Conservation (phyloP, 1,140 invertebrate species). For the Caerostris darwini region DNA sequence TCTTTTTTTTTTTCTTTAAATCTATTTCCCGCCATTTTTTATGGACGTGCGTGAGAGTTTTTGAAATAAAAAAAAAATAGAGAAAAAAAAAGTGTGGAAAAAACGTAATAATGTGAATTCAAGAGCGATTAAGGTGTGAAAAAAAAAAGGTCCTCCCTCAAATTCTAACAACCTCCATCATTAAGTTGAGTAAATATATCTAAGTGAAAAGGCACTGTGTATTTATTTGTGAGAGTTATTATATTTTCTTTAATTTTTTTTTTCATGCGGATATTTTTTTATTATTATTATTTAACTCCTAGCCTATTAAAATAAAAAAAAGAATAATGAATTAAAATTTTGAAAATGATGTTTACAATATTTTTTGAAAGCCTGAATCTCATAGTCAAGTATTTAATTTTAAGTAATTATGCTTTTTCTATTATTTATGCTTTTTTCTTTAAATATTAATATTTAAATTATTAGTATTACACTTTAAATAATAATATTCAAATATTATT, state of each 20-base stretch:
- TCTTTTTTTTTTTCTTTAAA: neutral
- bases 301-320: no score
- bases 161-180: neutral
- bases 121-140: neutral
- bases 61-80: neutral
- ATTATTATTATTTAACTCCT: no score
- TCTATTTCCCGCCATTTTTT: neutral
- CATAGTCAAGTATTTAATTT: no score
- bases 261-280: no score
- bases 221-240: neutral
- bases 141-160: neutral
- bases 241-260: neutral
- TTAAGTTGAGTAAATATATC: constrained; percentile 12
- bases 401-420: no score
- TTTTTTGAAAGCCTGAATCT: no score
- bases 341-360: no score
- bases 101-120: neutral
- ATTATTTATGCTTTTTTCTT: no score
- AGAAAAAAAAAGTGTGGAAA: neutral
- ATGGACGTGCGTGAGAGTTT: constrained; percentile 8
- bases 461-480: no score
- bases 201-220: constrained; percentile 13
- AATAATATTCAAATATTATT: no score
- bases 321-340: no score
- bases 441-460: no score